Evolutionary conservation across 2,797 vertebrate genomes (phyloP), one percentile per base, ranked within the genome.

Genomic region (Pantherophis vulpinus): DNA sequence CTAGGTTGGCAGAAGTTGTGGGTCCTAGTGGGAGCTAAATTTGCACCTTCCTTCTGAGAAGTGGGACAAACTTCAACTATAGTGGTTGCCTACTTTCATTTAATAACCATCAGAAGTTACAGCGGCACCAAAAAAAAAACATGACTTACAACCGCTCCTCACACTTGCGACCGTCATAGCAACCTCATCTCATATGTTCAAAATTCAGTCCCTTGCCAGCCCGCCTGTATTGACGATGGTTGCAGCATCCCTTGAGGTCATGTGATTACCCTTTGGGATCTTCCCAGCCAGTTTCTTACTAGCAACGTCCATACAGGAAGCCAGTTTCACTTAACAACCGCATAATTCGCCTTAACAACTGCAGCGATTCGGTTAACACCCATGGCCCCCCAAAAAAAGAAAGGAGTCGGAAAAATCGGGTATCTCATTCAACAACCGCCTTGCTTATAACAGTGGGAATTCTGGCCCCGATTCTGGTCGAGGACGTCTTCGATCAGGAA

Each of bases 301-400:
- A 66, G 61, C 27, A 5, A 66, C 12, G 2, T n/a, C 63, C 63
- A n/a, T 66, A n/a, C 2, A 5, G 63, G 12, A 66, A 66, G 63
- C 2, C 29, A 66, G 29, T 5, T 66, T 29, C 2, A 0, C 63
- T 66, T 66, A n/a, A n/a, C 2, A 5, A n/a, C 63, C 0, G 0
- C 63, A 66, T 13, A 12, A 2, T 14, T 66, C 0, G 4, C 37
- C 29, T n/a, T 29, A 66, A n/a, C 29, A 14, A 14, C 29, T 66
- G 63, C 63, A 6, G 5, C 1, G 2, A 66, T 66, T 66, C 4
- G 4, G 10, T 63, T 29, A 66, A n/a, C 29, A 13, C 14, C n/a
- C 66, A 2, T 70, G 27, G 3, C 3, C 10, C 42, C 42, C 42
- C 42, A 3, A 29, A 29, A 29, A 29, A 11, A 25, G 3, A 2